A percentile compares a stretch with the other conserved stretches of the same genome.
These are phyloP conservation scores for Calidris pugnax DNA, from an alignment of 2,113 vertebrate species.

Conservation along the genomic window DNA sequence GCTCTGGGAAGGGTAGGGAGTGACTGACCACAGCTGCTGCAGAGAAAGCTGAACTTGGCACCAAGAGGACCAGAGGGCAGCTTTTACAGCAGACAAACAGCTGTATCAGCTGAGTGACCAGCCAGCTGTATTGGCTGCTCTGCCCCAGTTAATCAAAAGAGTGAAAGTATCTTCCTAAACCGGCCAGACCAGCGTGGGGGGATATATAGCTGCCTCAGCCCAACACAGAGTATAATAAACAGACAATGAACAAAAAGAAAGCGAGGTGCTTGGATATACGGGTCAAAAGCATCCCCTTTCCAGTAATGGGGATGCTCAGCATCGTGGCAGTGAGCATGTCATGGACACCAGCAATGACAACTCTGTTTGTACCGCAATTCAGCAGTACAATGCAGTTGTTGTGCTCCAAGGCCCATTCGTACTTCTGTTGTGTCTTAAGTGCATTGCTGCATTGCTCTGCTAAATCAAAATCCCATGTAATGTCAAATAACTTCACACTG, in stretches of 20 bases:
- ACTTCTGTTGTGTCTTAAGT: not conserved
- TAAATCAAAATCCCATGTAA: not conserved
- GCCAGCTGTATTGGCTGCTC: not conserved
- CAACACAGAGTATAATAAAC: not conserved
- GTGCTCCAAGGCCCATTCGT: not conserved
- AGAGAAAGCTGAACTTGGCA: not conserved
- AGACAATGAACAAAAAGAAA: not conserved
- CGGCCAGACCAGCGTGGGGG: not conserved
- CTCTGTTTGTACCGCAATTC: accelerated
- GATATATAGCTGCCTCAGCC: not conserved
- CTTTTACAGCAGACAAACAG: not conserved
- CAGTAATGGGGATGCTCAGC: not conserved
- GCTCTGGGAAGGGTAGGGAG: not conserved
- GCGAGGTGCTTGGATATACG: not conserved
- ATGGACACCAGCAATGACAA: not conserved
- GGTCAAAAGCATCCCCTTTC: no score
- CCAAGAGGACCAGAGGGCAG: not conserved
- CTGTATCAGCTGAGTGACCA: accelerated
- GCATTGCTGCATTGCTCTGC: not conserved
- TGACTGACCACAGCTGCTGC: accelerated
- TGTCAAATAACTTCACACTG: not conserved
- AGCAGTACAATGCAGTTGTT: not conserved
- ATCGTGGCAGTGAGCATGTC: accelerated
- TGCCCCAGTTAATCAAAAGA: not conserved
- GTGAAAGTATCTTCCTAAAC: not conserved